Evolutionary conservation across 2,113 vertebrate species (phyloP), one percentile per base, ranked within the genome.

Genomic region (Hemiprocne comata): DNA sequence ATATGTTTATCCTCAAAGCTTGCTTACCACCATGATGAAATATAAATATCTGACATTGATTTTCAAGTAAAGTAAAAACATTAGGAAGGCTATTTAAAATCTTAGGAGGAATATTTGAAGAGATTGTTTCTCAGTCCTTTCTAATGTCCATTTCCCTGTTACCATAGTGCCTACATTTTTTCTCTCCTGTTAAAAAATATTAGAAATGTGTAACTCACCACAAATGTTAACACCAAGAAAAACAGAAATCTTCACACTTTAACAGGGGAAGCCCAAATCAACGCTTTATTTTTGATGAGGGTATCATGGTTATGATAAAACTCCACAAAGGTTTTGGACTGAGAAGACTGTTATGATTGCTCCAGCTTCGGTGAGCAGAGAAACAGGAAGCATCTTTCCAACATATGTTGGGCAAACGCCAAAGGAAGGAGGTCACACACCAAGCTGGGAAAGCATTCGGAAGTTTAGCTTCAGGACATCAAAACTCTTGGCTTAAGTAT

Each of bases 371-470:
- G 19, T 67, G 28, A 94, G 53, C 64, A 82, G 33, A 73, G 82
- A 85, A 93, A 70, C 21, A 57, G 74, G 72, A 81, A 79, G 24
- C 76, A 18, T 72, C 57, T 78, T 95, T 97, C 70, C 79, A 94
- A 72, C 31, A 78, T 33, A 70, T 24, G 46, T 76, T 96, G 62
- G 88, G 66, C 70, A 94, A 93, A 85, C 71, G n/a, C 86, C 67
- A 84, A 55, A 94, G 64, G 26, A 74, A 81, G 64, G 62, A 89
- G 14, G 18, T 65, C 73, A 46, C 44, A 40, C 20, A 54, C 33
- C 44, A 89, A 64, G 10, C 75, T 94, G 75, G 86, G 90, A 81
- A 85, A 93, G 9, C 71, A 83, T 69, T 86, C 5, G 23, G 54
- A 92, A 85, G 38, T 87, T 90, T 92, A 55, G 46, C n/a, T 85